A percentile compares a stretch with the other conserved stretches of the same genome.
These are phyloP conservation scores for Acrobasis suavella DNA, from an alignment of 2,888 invertebrate genomes.

Conservation along the genomic window DNA sequence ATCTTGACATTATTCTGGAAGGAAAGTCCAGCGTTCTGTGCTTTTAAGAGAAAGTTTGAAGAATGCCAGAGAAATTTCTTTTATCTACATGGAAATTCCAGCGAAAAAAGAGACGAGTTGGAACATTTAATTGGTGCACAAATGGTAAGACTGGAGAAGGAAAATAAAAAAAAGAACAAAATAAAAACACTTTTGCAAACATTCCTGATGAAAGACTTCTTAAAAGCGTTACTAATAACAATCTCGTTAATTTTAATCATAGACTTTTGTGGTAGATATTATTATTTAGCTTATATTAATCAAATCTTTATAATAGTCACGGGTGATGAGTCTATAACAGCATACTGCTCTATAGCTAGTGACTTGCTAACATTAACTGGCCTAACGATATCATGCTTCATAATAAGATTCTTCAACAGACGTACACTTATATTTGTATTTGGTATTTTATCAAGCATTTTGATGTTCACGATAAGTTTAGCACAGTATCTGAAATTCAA, in stretches of 20 bases:
- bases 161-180: constrained; percentile 16
- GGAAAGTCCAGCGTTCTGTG: constrained; percentile 51
- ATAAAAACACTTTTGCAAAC: constrained; percentile 28
- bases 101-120: constrained; percentile 39
- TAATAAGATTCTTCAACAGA: constrained; percentile 42
- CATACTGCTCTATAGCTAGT: constrained; percentile 44
- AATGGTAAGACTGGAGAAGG: constrained; percentile 26
- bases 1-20: constrained; percentile 45
- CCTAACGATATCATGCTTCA: constrained; percentile 37
- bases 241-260: constrained; percentile 40
- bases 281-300: constrained; percentile 43
- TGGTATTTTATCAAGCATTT: constrained; percentile 35
- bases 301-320: constrained; percentile 46
- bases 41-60: constrained; percentile 44
- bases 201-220: constrained; percentile 41
- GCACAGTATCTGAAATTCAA: constrained; percentile 37
- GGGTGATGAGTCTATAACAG: constrained; percentile 39
- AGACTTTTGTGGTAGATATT: constrained; percentile 48
- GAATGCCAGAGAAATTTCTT: constrained; percentile 44
- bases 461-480: constrained; percentile 43
- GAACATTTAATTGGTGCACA: constrained; percentile 38
- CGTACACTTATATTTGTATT: constrained; percentile 43
- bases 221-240: constrained; percentile 41
- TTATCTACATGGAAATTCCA: constrained; percentile 44
- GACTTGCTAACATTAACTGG: constrained; percentile 43